These are phyloP conservation scores for Lepus americanus DNA, from an alignment of 2,113 vertebrate species.

Conservation along the genomic window DNA sequence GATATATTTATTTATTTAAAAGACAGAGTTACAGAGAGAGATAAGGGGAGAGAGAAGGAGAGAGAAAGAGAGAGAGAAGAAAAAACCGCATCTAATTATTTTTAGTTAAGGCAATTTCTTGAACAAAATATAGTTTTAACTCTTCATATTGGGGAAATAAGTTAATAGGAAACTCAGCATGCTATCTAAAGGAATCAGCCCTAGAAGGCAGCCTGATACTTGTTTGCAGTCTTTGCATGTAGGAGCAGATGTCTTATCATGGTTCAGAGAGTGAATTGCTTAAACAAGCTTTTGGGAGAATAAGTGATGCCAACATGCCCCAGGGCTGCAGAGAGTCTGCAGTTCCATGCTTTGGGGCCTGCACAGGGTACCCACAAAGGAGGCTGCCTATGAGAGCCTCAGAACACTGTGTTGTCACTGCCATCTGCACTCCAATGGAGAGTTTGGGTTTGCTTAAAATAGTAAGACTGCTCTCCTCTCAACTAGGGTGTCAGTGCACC, in stretches of 20 bases:
- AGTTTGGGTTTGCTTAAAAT: fast-evolving
- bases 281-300: background rate
- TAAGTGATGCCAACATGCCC: background rate
- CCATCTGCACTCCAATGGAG: no score
- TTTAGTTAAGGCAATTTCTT: background rate
- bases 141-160: background rate
- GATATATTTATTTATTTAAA: no score
- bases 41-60: no score
- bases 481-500: fast-evolving
- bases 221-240: background rate
- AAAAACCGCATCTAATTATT: background rate
- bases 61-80: no score
- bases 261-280: background rate
- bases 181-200: fast-evolving
- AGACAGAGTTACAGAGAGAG: no score
- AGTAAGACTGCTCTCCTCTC: background rate
- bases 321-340: fast-evolving
- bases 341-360: fast-evolving
- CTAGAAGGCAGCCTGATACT: background rate
- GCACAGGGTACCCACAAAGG: fast-evolving
- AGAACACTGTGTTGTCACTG: fast-evolving
- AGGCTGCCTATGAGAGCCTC: background rate
- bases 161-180: background rate
- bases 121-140: background rate
- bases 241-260: background rate